Evolutionary conservation across 2,797 vertebrate species (phyloP), one percentile per base, ranked within the genome.

Genomic region (Coccyzus lansbergi): DNA sequence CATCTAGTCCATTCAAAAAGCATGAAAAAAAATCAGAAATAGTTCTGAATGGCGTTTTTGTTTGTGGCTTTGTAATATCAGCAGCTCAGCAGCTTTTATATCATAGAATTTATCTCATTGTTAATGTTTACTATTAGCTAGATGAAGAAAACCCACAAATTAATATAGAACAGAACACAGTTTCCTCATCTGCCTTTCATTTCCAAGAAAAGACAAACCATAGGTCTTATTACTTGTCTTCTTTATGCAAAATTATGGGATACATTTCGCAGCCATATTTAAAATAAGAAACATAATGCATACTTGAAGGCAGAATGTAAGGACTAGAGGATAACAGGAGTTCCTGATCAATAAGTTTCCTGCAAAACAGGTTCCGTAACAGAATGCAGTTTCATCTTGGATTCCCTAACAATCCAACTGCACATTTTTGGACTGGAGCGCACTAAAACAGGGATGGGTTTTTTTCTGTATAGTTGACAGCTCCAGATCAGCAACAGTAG

Each of bases 351-450:
- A 82, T 75, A 85, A 0, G 0, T 4, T 34, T 28, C 31, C 62
- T 44, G 48, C 17, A 63, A 55, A 86, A 44, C 13, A 9, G 68
- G 48, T 55, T 64, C 49, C 20, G 5, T 4, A 28, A 36, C 17
- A 55, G 15, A 83, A 53, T 20, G 58, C 33, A 31, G 33, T n/a
- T 48, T 28, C 4, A 9, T 6, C 13, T 16, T 26, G 38, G n/a
- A 63, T 46, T 70, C 28, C 34, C 9, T 59, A 46, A 38, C 24
- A 14, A 77, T 21, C n/a, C 34, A 75, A 18, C 2, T 1, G 2
- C 13, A 3, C 4, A 5, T 29, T 67, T 80, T n/a, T 48, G 34
- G 63, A 29, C 28, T 12, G 9, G 24, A 0, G 0, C 1, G 10
- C 5, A 22, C 87, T 24, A 5, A 12, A 56, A 49, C 9, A 29